phyloP scores from a whole-genome alignment of 92 coral and sea anemone species.

The Actinernus sp. region DNA sequence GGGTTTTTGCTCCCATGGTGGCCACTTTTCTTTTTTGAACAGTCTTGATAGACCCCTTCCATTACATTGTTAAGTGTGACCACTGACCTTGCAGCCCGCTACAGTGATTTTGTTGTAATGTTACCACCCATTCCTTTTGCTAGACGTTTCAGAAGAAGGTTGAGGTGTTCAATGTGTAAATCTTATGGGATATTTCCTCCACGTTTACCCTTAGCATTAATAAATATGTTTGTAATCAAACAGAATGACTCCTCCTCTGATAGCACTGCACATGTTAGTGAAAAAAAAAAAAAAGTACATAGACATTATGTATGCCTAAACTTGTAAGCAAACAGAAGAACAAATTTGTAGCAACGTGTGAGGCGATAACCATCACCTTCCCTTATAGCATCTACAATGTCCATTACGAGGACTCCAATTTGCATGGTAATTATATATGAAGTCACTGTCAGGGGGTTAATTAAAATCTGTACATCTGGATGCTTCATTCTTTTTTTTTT shows the following conservation, averaged over 20 bases:
- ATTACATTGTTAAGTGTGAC: slow-evolving; percentile 30
- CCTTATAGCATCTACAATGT: slow-evolving; percentile 30
- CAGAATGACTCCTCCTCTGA: slow-evolving; percentile 34
- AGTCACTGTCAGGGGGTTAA: too few relatives aligned
- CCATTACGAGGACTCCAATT: slow-evolving; percentile 31
- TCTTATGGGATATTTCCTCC: slow-evolving; percentile 43
- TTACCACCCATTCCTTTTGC: slow-evolving; percentile 49
- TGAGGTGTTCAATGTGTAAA: slow-evolving; percentile 43
- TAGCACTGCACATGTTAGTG: slow-evolving; percentile 39
- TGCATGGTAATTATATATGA: too few relatives aligned
- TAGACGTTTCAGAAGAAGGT: slow-evolving; percentile 31
- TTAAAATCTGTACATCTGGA: too few relatives aligned
- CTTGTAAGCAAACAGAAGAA: slow-evolving; percentile 41
- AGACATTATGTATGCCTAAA: slow-evolving; percentile 39
- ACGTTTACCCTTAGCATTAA: slow-evolving; percentile 24
- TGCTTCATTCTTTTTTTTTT: too few relatives aligned
- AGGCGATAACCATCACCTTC: slow-evolving; percentile 45
- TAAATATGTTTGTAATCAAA: slow-evolving; percentile 25
- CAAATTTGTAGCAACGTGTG: slow-evolving; percentile 34
- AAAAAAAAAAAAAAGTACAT: slow-evolving; percentile 28
- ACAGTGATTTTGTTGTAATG: slow-evolving; percentile 33
- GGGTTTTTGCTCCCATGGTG: slow-evolving; percentile 30
- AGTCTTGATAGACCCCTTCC: slow-evolving; percentile 29
- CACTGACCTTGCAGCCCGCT: slow-evolving; percentile 29
- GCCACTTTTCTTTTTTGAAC: slow-evolving; percentile 42